A percentile compares a stretch with the other conserved stretches of the same genome.
Evolutionary conservation across 2,113 vertebrate species (phyloP).

Genomic region (Ranitomeya imitator): DNA sequence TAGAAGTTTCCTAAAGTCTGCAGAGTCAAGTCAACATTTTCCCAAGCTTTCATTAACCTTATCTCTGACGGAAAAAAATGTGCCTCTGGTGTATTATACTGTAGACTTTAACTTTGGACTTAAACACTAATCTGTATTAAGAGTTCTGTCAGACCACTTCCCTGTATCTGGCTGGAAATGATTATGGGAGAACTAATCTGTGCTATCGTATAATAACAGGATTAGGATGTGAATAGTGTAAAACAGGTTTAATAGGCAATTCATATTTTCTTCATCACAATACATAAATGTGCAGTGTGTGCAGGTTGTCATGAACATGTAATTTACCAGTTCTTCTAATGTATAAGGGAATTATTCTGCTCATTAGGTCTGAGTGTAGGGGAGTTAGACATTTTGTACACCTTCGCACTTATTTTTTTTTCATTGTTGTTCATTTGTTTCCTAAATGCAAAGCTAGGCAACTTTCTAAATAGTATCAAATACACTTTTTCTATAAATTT

Average conservation of each 20-base stretch:
- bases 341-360: neutral
- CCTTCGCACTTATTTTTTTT: too few species aligned
- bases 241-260: slow-evolving; percentile 1
- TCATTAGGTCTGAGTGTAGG: too few species aligned
- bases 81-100: slow-evolving; percentile 34
- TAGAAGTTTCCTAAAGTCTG: neutral
- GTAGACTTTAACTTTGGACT: slow-evolving; percentile 34
- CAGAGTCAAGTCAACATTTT: slow-evolving; percentile 43
- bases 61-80: neutral
- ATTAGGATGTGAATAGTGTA: neutral
- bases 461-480: too few species aligned
- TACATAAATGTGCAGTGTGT: neutral
- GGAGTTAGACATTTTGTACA: too few species aligned
- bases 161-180: neutral
- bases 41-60: slow-evolving; percentile 28
- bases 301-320: neutral
- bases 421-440: too few species aligned
- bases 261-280: neutral
- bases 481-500: too few species aligned
- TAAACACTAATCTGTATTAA: slow-evolving; percentile 34
- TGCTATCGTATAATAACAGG: slow-evolving; percentile 12
- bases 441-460: too few species aligned
- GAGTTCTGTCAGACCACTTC: slow-evolving; percentile 16
- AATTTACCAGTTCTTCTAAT: neutral
- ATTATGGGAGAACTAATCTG: neutral